A percentile compares a stretch with the other conserved stretches of the same genome.
phyloP scores from a whole-genome alignment of 1,140 invertebrate species.

The Leptinotarsa lineolata region DNA sequence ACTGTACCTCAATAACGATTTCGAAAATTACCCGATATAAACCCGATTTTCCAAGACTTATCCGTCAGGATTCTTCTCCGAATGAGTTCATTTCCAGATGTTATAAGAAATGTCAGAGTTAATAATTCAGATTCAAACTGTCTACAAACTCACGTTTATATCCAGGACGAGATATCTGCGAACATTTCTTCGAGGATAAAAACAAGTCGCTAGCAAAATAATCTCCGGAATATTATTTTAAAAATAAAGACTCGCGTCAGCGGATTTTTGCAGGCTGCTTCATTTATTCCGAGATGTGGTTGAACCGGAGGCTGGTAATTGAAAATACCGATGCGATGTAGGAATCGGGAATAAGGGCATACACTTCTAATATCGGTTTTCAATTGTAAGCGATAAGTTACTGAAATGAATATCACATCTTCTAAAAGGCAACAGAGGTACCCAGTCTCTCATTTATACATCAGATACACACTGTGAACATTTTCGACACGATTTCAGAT shows the following conservation, averaged over 20 bases:
- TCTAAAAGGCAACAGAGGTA: no score
- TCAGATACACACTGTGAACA: no score
- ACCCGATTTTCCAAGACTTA: not conserved
- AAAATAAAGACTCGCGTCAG: constrained; percentile 1
- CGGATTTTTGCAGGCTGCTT: not conserved
- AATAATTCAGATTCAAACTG: constrained; percentile 22
- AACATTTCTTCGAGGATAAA: not conserved
- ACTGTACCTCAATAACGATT: not conserved
- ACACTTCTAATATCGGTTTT: no score
- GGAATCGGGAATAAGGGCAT: no score
- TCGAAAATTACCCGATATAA: not conserved
- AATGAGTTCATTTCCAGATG: constrained; percentile 16
- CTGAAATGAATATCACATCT: no score
- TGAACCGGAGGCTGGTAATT: not conserved
- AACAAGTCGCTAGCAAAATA: constrained; percentile 7
- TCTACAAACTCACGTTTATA: constrained; percentile 5
- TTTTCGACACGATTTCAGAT: no score
- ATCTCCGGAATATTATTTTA: constrained; percentile 2
- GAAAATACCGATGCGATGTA: not conserved
- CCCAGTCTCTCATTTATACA: no score
- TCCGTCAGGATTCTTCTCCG: not conserved
- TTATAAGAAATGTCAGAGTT: constrained; percentile 22
- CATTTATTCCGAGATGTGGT: constrained; percentile 8
- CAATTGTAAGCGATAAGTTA: no score
- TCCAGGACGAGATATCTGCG: not conserved